Percentiles rank a stretch among this genome's conserved stretches.
Evolutionary conservation across 2,888 invertebrate species (phyloP).

Genomic region (Gisinianus flammeolus): DNA sequence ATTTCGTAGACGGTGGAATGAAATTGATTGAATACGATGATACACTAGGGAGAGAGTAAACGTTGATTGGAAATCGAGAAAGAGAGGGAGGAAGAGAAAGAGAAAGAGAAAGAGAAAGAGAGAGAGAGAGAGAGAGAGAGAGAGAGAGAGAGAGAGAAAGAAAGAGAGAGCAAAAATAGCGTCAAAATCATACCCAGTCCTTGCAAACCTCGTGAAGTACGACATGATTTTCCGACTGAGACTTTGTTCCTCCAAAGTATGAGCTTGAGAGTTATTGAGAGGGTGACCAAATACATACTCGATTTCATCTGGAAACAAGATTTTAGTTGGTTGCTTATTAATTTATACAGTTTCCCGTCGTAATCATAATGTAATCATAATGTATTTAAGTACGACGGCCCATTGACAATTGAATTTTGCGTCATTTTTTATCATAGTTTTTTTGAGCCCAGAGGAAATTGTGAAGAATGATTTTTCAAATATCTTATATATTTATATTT

Average conservation of each 20-base stretch:
- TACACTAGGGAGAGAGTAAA: background rate
- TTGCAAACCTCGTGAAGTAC: conserved; percentile 90
- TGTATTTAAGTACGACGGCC: too few species aligned
- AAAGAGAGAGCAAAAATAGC: conserved; percentile 29
- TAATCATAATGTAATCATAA: too few species aligned
- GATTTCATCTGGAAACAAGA: conserved; percentile 92
- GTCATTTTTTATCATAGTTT: too few species aligned
- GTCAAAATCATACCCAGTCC: conserved; percentile 78
- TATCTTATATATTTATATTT: too few species aligned
- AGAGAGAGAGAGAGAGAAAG: background rate
- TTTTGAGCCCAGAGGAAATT: too few species aligned
- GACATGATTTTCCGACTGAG: conserved; percentile 90
- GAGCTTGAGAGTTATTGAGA: conserved; percentile 79
- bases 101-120: conserved; percentile 12
- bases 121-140: background rate
- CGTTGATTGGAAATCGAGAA: conserved; percentile 20
- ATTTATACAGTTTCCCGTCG: too few species aligned
- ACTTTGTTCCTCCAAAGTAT: conserved; percentile 83
- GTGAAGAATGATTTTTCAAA: too few species aligned
- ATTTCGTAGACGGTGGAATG: background rate
- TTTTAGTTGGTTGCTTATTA: too few species aligned
- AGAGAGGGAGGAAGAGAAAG: conserved; percentile 9
- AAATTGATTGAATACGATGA: background rate
- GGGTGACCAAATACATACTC: conserved; percentile 98
- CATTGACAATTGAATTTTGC: too few species aligned